Evolutionary conservation across 2,113 vertebrate species (phyloP).

Genomic region (Pionites leucogaster): DNA sequence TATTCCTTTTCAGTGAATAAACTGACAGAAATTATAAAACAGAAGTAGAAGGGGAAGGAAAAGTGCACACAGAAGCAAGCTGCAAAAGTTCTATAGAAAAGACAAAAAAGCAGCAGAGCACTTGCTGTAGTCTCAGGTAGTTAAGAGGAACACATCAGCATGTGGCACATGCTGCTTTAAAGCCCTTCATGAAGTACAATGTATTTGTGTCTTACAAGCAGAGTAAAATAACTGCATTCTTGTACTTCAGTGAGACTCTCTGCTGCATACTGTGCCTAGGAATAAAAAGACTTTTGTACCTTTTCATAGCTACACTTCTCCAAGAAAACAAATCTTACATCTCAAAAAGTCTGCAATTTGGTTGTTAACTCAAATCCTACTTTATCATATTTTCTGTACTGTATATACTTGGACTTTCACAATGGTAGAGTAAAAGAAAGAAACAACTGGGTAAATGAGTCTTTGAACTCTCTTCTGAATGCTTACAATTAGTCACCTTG

Average conservation of each 20-base stretch:
- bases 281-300: constrained; percentile 34
- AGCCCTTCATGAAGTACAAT: neutral
- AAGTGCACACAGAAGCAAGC: neutral
- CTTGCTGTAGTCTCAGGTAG: neutral
- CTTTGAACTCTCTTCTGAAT: neutral
- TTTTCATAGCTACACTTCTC: constrained; percentile 10
- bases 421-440: neutral
- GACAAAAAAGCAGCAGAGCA: neutral
- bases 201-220: constrained; percentile 4
- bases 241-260: constrained; percentile 4
- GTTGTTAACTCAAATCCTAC: neutral
- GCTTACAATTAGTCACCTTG: neutral
- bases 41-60: neutral
- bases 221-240: constrained; percentile 13
- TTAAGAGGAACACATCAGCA: neutral
- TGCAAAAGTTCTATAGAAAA: neutral
- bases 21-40: neutral
- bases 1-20: neutral
- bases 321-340: constrained; percentile 7
- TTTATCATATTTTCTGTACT: neutral
- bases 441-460: neutral
- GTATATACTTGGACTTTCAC: neutral
- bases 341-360: neutral
- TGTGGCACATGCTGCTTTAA: neutral
- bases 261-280: constrained; percentile 20